Evolutionary conservation across 1,140 invertebrate species (phyloP).

Genomic region (Zeugodacus cucurbitae): DNA sequence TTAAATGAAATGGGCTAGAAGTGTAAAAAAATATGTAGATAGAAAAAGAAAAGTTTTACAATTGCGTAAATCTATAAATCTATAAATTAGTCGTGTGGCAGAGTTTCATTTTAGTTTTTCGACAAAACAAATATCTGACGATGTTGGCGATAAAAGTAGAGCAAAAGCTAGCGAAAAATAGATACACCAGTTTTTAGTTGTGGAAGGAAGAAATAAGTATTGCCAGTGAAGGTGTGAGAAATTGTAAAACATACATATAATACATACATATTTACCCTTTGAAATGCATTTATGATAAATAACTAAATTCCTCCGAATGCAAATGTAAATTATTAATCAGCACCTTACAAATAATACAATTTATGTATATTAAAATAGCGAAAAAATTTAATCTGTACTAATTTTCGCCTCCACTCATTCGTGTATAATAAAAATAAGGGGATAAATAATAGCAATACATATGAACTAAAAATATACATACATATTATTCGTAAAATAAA

Average conservation of each 20-base stretch:
- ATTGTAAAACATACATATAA: neutral
- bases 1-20: neutral
- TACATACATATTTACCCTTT: neutral
- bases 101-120: neutral
- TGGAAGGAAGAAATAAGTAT: neutral
- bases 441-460: neutral
- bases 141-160: neutral
- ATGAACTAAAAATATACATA: neutral
- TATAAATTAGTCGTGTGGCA: neutral
- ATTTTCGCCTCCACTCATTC: neutral
- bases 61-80: neutral
- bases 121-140: too few species aligned
- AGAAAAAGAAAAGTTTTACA: neutral
- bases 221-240: neutral
- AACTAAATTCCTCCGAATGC: conserved; percentile 11
- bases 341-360: neutral
- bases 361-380: neutral
- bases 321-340: conserved; percentile 8
- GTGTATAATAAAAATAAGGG: neutral
- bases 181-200: neutral
- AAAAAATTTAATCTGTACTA: neutral
- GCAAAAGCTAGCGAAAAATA: neutral
- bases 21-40: neutral
- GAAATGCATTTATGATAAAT: conserved; percentile 32
- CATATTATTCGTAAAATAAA: neutral